Base-by-base conservation (phyloP, 1,140 invertebrate genomes). In the Sitophilus oryzae region DNA sequence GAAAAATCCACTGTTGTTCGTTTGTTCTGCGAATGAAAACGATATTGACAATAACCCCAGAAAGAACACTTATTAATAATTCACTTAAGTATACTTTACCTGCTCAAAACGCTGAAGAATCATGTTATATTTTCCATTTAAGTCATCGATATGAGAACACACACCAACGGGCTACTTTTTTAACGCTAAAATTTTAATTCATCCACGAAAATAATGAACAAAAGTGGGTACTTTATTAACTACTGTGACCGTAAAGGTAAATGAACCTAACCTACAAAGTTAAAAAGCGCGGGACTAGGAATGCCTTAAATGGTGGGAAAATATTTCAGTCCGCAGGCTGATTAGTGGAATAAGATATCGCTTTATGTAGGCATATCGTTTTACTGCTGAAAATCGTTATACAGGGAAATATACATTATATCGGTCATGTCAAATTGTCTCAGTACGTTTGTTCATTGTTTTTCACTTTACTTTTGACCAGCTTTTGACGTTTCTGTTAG, bases 261-360 rank as follows among this genome's bases (percentile, higher is more conserved):
- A 37, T 34, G 52, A 54, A 54, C 52, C 52, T 54, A 54, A 54
- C 52, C 52, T 54, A 54, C 14, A 54, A 45, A 46, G 20, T 16
- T 19, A 16, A 48, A 52, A 54, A 46, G 52, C 52, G 52, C 52
- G 52, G 52, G 52, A 54, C 34, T 36, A 15, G 20, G 30, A 35
- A 46, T 34, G 30, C 15, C 25, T 46, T 16, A 35, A 9, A 25
- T 43, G 41, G 22, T 25, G 42, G 18, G 40, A 42, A 42, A 42
- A 15, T n/a, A n/a, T n/a, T n/a, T n/a, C n/a, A n/a, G n/a, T n/a
- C n/a, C n/a, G n/a, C n/a, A n/a, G n/a, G n/a, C n/a, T n/a, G n/a
- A n/a, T n/a, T n/a, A n/a, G n/a, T n/a, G n/a, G n/a, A n/a, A n/a
- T n/a, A n/a, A n/a, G n/a, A n/a, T n/a, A n/a, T n/a, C n/a, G n/a